Conservation (phyloP, 2,113 vertebrate species). For the Oxyruncus cristatus region DNA sequence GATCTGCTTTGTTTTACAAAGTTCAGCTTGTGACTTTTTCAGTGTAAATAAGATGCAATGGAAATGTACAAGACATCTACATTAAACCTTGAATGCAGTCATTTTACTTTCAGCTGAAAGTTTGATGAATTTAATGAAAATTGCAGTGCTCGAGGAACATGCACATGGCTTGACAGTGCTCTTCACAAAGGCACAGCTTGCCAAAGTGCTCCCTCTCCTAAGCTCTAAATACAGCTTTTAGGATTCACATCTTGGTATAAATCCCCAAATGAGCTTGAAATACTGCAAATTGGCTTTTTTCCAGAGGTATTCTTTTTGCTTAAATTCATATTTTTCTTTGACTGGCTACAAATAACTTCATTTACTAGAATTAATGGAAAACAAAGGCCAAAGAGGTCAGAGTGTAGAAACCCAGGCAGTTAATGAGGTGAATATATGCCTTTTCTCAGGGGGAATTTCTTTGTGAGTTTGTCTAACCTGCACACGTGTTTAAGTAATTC, state of each 20-base stretch:
- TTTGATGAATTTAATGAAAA: not conserved
- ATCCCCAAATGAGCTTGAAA: not conserved
- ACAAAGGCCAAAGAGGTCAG: not conserved
- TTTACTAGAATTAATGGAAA: not conserved
- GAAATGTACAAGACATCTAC: not conserved
- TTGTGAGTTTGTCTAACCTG: not conserved
- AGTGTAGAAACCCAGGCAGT: not conserved
- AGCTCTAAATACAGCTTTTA: not conserved
- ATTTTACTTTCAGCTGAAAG: not conserved
- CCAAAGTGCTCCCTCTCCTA: not conserved
- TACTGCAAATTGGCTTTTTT: not conserved
- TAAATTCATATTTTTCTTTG: not conserved
- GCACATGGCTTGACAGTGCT: not conserved
- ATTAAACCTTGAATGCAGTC: not conserved
- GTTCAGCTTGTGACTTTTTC: not conserved
- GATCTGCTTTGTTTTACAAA: not conserved
- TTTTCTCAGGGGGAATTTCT: not conserved
- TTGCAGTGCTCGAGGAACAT: fast-evolving
- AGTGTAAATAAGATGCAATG: not conserved
- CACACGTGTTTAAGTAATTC: not conserved
- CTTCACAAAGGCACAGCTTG: not conserved
- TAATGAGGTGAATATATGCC: not conserved
- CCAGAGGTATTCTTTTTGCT: not conserved
- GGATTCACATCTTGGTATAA: not conserved
- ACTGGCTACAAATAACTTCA: not conserved